phyloP scores from a whole-genome alignment of 2,888 invertebrate species.

The Noctuana brunneofusca region DNA sequence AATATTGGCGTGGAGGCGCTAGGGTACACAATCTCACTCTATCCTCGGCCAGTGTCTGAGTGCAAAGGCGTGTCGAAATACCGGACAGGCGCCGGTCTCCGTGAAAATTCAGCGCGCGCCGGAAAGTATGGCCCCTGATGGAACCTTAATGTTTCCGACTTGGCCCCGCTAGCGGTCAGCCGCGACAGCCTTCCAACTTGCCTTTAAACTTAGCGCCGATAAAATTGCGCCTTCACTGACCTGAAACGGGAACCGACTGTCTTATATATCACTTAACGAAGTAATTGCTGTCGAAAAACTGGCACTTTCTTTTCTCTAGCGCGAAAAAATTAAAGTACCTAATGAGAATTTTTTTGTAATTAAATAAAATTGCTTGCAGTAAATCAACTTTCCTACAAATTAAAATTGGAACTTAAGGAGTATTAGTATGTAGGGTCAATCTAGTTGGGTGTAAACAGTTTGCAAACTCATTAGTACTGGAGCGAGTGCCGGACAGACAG shows the following conservation, averaged over 20 bases:
- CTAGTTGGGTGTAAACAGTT: conserved; percentile 43
- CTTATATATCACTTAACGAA: conserved; percentile 10
- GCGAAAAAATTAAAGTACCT: neutral
- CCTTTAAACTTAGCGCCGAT: conserved; percentile 50
- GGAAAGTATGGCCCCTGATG: conserved; percentile 79
- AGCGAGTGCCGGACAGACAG: conserved; percentile 56
- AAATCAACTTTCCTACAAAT: neutral
- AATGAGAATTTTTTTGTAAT: too few relatives aligned
- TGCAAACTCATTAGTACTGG: conserved; percentile 74
- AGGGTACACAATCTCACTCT: conserved; percentile 68
- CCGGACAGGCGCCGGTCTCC: conserved; percentile 63
- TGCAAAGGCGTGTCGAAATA: conserved; percentile 79
- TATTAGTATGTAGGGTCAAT: conserved; percentile 13
- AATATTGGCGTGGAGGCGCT: conserved; percentile 63
- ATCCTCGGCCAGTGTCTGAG: conserved; percentile 68
- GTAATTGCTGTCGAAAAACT: conserved; percentile 10
- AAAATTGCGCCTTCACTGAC: conserved; percentile 32
- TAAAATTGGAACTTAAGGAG: neutral
- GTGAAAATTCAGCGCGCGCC: conserved; percentile 71
- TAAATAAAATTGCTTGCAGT: neutral
- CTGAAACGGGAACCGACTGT: conserved; percentile 20
- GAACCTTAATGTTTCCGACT: conserved; percentile 81
- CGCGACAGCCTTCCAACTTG: conserved; percentile 57
- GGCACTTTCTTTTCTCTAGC: neutral
- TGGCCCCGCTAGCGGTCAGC: conserved; percentile 71